Evolutionary conservation across 2,797 vertebrate genomes (phyloP).

Genomic region (Aplochiton taeniatus): DNA sequence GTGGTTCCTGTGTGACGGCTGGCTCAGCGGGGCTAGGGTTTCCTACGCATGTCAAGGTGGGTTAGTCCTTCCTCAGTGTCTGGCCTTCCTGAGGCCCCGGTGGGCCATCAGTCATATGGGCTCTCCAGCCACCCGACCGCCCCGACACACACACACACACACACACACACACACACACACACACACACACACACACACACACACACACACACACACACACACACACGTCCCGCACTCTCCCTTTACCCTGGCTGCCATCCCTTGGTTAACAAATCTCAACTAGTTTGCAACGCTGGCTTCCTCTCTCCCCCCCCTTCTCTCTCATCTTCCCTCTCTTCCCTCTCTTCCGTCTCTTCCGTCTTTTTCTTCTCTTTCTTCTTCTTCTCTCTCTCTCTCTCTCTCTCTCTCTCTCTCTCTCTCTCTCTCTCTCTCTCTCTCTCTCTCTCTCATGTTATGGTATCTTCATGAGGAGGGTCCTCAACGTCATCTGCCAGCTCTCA

Average conservation of each 20-base stretch:
- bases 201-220: constrained; percentile 1
- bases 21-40: constrained; percentile 70
- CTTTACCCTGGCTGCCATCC: not conserved
- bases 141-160: not conserved
- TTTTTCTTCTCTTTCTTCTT: constrained; percentile 36
- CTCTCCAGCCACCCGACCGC: constrained; percentile 21
- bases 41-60: constrained; percentile 80
- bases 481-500: constrained; percentile 34
- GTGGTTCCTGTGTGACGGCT: constrained; percentile 74
- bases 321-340: not conserved
- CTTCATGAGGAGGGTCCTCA: not conserved
- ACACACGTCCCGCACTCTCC: too few relatives aligned
- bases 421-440: constrained; percentile 21
- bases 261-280: not conserved
- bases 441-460: constrained; percentile 12
- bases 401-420: constrained; percentile 8
- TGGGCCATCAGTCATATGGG: constrained; percentile 75
- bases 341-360: not conserved
- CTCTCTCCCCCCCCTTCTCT: not conserved
- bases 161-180: not conserved
- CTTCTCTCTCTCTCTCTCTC: constrained; percentile 18
- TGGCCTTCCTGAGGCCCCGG: constrained; percentile 63
- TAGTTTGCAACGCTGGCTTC: not conserved
- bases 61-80: constrained; percentile 67
- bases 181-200: constrained; percentile 1